Percentiles rank a stretch among this genome's conserved stretches.
These are phyloP conservation scores for Meghimatium bilineatum DNA, from an alignment of 2,888 invertebrate species.

Conservation along the genomic window DNA sequence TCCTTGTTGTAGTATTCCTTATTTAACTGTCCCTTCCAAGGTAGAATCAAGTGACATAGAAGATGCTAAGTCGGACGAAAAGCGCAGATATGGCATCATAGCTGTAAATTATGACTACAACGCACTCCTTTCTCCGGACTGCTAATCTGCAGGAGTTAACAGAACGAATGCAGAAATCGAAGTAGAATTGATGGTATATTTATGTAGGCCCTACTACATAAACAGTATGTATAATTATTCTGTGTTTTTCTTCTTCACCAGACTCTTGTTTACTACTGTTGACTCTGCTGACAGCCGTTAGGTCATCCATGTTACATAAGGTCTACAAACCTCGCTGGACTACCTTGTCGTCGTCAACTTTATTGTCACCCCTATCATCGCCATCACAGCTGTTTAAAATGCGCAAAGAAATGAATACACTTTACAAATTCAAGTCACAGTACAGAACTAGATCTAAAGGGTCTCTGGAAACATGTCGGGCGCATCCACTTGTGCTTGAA, in stretches of 20 bases:
- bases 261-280: slow-evolving; percentile 19
- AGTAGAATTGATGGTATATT: too few species aligned
- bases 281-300: slow-evolving; percentile 3
- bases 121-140: too few species aligned
- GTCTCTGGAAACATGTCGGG: slow-evolving; percentile 24
- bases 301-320: slow-evolving; percentile 41
- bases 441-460: slow-evolving; percentile 14
- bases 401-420: slow-evolving; percentile 10
- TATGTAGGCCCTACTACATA: too few species aligned
- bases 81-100: too few species aligned
- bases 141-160: too few species aligned
- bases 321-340: slow-evolving; percentile 28
- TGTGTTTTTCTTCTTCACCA: background rate
- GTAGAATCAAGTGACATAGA: too few species aligned
- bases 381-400: slow-evolving; percentile 12
- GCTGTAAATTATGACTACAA: too few species aligned
- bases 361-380: background rate
- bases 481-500: background rate
- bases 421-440: slow-evolving; percentile 17
- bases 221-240: background rate
- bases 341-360: background rate
- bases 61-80: too few species aligned
- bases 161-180: too few species aligned
- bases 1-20: too few species aligned
- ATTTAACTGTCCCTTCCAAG: too few species aligned